Conservation (phyloP, 2,797 vertebrate species). For the Brotula barbata region DNA sequence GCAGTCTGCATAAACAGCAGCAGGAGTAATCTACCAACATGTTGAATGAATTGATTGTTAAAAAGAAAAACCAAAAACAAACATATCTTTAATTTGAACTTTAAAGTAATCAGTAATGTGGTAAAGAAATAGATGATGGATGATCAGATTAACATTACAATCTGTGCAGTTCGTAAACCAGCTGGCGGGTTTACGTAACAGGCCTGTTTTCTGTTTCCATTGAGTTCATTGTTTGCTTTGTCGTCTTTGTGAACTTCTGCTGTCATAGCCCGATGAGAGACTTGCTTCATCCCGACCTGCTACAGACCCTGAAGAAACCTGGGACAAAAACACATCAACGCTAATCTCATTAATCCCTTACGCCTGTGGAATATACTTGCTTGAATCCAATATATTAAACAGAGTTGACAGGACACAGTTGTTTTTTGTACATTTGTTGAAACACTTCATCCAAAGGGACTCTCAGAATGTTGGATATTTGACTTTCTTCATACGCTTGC, state of each 20-base stretch:
- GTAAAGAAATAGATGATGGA: constrained; percentile 59
- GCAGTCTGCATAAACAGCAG: constrained; percentile 12
- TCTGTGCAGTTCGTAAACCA: constrained; percentile 52
- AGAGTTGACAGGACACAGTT: not conserved
- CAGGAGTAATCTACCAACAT: constrained; percentile 38
- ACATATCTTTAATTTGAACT: constrained; percentile 61
- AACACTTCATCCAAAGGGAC: too few relatives aligned
- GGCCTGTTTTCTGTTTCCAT: constrained; percentile 32
- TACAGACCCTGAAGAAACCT: constrained; percentile 83
- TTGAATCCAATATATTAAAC: constrained; percentile 1
- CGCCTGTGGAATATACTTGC: not conserved
- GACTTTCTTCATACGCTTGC: too few relatives aligned
- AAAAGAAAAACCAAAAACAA: constrained; percentile 67
- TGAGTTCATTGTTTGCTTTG: constrained; percentile 31
- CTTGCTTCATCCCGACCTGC: constrained; percentile 22
- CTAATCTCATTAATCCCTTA: not conserved
- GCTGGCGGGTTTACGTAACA: constrained; percentile 50
- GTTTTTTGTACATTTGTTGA: too few relatives aligned
- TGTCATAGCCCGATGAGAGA: constrained; percentile 33
- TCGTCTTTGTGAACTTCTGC: constrained; percentile 47
- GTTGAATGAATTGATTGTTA: constrained; percentile 70
- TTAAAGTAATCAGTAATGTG: constrained; percentile 58
- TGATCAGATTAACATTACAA: constrained; percentile 64
- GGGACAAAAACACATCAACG: constrained; percentile 55
- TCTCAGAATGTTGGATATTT: too few relatives aligned